Percentiles rank a stretch among this genome's conserved stretches.
phyloP scores from a whole-genome alignment of 2,888 invertebrate species.

The Synanthedon formicaeformis region DNA sequence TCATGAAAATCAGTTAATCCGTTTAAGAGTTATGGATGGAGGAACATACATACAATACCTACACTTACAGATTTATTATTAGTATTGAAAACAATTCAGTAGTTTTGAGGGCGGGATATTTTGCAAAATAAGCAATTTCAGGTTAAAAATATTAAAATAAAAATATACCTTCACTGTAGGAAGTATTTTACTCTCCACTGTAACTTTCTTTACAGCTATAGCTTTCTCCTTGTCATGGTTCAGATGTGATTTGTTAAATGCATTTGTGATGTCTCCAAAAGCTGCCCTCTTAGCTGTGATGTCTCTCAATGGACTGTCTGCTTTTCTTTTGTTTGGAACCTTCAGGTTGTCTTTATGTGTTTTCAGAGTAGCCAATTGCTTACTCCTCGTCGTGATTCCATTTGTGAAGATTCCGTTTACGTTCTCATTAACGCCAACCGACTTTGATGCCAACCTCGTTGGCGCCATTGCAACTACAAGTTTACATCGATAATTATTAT shows the following conservation, averaged over 20 bases:
- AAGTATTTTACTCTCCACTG: slow-evolving; percentile 60
- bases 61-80: too few relatives aligned
- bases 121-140: background rate
- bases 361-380: slow-evolving; percentile 65
- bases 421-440: slow-evolving; percentile 59
- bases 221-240: slow-evolving; percentile 49
- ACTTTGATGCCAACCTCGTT: slow-evolving; percentile 67
- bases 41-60: too few relatives aligned
- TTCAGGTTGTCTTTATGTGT: slow-evolving; percentile 55
- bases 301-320: slow-evolving; percentile 82
- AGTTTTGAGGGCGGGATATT: too few relatives aligned
- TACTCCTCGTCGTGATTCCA: slow-evolving; percentile 74
- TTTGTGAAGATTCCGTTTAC: slow-evolving; percentile 54
- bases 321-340: slow-evolving; percentile 80
- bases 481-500: background rate
- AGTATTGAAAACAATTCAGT: background rate
- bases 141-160: slow-evolving; percentile 13
- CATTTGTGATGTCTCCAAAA: slow-evolving; percentile 88
- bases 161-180: slow-evolving; percentile 46
- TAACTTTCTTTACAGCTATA: slow-evolving; percentile 59
- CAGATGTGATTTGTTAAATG: slow-evolving; percentile 54
- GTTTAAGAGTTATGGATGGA: too few relatives aligned
- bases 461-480: slow-evolving; percentile 69
- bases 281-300: slow-evolving; percentile 83
- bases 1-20: too few relatives aligned